phyloP scores from a whole-genome alignment of 2,113 vertebrate genomes.

The Otocyon megalotis region DNA sequence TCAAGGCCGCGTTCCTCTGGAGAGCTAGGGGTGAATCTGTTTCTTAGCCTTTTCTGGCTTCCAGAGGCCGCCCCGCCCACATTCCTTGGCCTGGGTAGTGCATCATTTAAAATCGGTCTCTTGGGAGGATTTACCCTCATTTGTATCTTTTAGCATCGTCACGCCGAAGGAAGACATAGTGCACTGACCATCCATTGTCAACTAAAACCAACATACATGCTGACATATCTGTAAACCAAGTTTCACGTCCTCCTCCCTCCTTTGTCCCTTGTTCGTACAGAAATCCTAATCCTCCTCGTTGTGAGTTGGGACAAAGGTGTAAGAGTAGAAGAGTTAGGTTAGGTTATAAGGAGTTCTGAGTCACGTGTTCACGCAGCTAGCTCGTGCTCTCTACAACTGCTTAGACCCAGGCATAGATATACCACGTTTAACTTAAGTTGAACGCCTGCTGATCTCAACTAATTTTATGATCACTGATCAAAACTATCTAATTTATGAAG shows the following conservation, averaged over 20 bases:
- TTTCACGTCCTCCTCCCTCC: background rate
- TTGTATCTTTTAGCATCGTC: background rate
- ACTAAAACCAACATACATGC: background rate
- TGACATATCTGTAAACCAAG: background rate
- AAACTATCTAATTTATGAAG: background rate
- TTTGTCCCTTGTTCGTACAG: background rate
- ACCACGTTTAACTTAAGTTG: background rate
- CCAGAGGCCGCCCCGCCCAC: rapidly evolving
- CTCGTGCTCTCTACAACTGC: background rate
- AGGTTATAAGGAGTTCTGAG: no score
- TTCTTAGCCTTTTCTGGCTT: background rate
- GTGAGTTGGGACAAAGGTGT: background rate
- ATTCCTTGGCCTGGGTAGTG: rapidly evolving
- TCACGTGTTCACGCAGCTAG: background rate
- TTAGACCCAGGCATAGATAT: background rate
- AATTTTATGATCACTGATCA: background rate
- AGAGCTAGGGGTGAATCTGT: background rate
- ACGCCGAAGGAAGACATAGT: background rate
- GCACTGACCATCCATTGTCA: background rate
- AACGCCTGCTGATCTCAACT: background rate
- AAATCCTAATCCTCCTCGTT: background rate
- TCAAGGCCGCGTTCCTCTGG: background rate
- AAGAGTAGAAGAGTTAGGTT: background rate
- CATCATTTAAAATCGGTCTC: background rate
- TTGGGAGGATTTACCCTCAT: background rate